phyloP scores from a whole-genome alignment of 2,797 vertebrate genomes.

The Melanotaenia boesemani region DNA sequence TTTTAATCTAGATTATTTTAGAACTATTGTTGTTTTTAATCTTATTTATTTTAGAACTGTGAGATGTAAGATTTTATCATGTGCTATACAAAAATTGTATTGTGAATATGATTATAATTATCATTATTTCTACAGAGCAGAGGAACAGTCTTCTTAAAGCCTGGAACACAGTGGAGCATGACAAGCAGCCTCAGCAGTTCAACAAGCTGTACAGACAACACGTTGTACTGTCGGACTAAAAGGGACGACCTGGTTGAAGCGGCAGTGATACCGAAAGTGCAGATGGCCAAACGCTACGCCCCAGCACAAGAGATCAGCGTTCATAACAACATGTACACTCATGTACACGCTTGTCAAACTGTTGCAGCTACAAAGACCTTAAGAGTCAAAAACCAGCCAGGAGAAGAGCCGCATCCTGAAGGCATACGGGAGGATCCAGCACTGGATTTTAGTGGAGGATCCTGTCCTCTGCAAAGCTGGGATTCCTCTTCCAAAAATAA shows the following conservation, averaged over 20 bases:
- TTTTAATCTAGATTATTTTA: too few species aligned
- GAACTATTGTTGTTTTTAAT: too few species aligned
- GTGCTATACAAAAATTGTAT: too few species aligned
- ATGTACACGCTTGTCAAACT: constrained; percentile 1
- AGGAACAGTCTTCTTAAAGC: constrained; percentile 1
- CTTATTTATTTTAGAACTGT: too few species aligned
- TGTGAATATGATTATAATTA: too few species aligned
- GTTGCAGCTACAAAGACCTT: background rate
- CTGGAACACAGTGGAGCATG: constrained; percentile 6
- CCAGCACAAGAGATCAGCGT: constrained; percentile 2
- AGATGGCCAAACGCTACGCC: background rate
- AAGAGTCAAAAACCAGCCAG: background rate
- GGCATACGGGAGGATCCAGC: background rate
- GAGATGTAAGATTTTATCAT: too few species aligned
- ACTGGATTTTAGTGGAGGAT: background rate
- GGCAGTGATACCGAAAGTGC: background rate
- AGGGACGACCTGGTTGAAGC: constrained; percentile 2
- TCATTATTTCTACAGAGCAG: constrained; percentile 17
- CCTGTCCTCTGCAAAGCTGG: background rate
- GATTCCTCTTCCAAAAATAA: background rate
- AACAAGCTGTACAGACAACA: constrained; percentile 7
- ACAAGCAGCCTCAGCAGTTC: background rate
- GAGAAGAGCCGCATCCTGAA: background rate
- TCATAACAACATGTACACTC: background rate
- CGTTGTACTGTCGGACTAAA: background rate